A percentile compares a stretch with the other conserved stretches of the same genome.
These are phyloP conservation scores for Caenorhabditis uteleia DNA, from an alignment of 2,888 invertebrate species.

Conservation along the genomic window DNA sequence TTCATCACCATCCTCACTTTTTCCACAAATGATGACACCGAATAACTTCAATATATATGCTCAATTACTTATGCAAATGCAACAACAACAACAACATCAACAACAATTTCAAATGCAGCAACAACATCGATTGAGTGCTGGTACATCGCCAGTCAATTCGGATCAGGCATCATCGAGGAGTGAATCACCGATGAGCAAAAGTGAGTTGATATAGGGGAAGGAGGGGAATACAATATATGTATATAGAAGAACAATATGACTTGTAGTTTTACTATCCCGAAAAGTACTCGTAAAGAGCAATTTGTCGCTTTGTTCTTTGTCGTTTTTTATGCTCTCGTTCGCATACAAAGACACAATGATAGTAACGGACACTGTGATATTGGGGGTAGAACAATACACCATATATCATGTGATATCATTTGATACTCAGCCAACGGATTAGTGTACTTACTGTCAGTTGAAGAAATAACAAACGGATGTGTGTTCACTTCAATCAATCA, in stretches of 20 bases:
- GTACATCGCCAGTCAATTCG: constrained; percentile 32
- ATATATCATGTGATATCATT: too few species aligned
- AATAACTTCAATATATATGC: constrained; percentile 35
- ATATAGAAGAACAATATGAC: not conserved
- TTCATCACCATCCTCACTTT: constrained; percentile 42
- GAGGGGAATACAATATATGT: not conserved
- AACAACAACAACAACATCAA: constrained; percentile 9
- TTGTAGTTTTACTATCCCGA: too few species aligned
- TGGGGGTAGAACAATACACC: too few species aligned
- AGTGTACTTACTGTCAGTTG: too few species aligned
- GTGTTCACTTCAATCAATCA: too few species aligned
- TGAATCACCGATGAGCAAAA: constrained; percentile 28
- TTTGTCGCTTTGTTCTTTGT: too few species aligned
- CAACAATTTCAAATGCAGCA: not conserved
- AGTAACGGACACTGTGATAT: too few species aligned
- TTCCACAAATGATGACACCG: constrained; percentile 36
- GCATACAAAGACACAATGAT: too few species aligned
- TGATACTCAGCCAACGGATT: too few species aligned
- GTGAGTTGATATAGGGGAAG: constrained; percentile 40
- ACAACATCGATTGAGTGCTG: constrained; percentile 4
- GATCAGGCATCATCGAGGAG: constrained; percentile 46
- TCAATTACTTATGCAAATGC: constrained; percentile 30
- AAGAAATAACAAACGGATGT: too few species aligned
- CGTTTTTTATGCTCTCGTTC: too few species aligned
- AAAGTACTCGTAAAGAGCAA: too few species aligned